Evolutionary conservation across 2,797 vertebrate species (phyloP).

Genomic region (Lutjanus argentimaculatus): DNA sequence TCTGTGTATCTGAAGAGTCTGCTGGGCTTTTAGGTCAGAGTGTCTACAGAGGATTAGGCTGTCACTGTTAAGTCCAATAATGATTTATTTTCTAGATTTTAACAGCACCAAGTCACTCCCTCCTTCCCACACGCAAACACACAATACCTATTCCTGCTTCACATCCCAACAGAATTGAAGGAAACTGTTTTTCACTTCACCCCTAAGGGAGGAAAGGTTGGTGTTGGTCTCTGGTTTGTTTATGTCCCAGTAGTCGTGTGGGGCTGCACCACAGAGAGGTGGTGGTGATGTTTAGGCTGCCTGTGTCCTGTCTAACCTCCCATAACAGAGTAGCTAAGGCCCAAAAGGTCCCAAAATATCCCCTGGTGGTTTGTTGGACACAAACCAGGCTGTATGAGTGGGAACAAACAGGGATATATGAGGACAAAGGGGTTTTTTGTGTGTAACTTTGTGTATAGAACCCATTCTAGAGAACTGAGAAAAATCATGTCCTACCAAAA

Average conservation of each 20-base stretch:
- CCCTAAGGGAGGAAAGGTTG: slow-evolving; percentile 7
- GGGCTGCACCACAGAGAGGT: slow-evolving; percentile 13
- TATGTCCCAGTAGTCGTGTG: slow-evolving; percentile 32
- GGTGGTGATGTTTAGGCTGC: slow-evolving; percentile 38
- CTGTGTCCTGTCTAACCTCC: slow-evolving; percentile 50
- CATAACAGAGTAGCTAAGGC: background rate
- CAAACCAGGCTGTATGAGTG: slow-evolving; percentile 37
- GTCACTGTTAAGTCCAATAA: slow-evolving; percentile 44
- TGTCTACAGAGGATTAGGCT: slow-evolving; percentile 44
- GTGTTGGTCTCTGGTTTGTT: slow-evolving; percentile 34
- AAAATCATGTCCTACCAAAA: too few relatives aligned
- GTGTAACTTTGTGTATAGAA: background rate
- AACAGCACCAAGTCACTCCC: background rate
- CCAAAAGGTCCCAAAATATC: slow-evolving; percentile 20
- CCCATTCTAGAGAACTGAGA: too few relatives aligned
- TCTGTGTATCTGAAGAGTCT: slow-evolving; percentile 23
- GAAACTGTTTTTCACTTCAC: slow-evolving; percentile 37
- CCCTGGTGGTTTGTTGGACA: slow-evolving; percentile 34
- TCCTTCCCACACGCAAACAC: background rate
- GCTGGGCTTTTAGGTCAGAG: slow-evolving; percentile 13
- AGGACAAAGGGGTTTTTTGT: slow-evolving; percentile 8
- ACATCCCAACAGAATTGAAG: slow-evolving; percentile 38
- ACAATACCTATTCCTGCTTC: slow-evolving; percentile 12
- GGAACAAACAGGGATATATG: slow-evolving; percentile 19
- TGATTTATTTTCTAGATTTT: slow-evolving; percentile 50